These are phyloP conservation scores for Calliphora vicina DNA, from an alignment of 1,140 invertebrate genomes.

Conservation along the genomic window DNA sequence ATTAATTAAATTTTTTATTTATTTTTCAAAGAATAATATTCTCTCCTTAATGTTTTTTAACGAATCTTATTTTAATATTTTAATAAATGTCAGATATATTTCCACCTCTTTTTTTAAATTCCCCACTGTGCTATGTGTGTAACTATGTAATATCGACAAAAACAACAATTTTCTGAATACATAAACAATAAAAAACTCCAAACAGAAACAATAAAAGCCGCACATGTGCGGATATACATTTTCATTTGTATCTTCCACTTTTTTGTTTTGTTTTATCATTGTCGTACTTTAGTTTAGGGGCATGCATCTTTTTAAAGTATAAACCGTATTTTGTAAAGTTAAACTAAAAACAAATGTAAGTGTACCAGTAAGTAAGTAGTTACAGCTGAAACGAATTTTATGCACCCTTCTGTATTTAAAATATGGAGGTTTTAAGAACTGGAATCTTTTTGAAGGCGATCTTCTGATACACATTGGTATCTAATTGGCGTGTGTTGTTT, in stretches of 20 bases:
- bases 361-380: neutral
- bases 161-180: neutral
- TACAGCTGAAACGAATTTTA: neutral
- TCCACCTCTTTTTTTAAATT: no score
- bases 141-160: no score
- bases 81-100: no score
- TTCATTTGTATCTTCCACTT: neutral
- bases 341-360: neutral
- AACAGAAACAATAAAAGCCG: neutral
- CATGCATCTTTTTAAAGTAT: neutral
- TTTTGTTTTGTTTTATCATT: neutral
- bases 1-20: no score
- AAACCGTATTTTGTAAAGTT: neutral
- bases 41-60: no score
- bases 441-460: no score
- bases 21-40: no score
- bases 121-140: no score
- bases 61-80: no score
- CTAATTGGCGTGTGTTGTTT: no score
- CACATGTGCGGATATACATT: slow-evolving; percentile 17
- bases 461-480: no score
- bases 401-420: neutral
- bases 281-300: neutral
- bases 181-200: neutral
- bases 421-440: no score